Percentiles rank a stretch among this genome's conserved stretches.
Evolutionary conservation across 2,888 invertebrate genomes (phyloP).

Genomic region (Thymelicus sylvestris): DNA sequence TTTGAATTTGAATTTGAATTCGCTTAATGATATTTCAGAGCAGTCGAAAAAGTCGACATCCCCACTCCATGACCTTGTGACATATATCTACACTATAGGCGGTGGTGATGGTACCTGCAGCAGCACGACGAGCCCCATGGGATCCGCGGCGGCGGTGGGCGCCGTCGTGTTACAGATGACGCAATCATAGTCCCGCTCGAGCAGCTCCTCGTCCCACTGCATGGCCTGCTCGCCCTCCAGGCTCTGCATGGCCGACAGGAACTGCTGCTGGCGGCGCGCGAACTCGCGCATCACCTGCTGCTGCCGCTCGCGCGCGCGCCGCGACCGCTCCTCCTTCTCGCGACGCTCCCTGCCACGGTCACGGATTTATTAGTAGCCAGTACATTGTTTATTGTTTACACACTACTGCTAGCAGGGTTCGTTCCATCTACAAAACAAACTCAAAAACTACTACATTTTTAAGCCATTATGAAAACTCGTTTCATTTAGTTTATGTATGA

Average conservation of each 20-base stretch:
- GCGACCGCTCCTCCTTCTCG: constrained; percentile 93
- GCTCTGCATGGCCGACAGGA: constrained; percentile 87
- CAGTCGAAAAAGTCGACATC: no score
- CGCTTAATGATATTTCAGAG: no score
- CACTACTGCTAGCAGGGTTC: no score
- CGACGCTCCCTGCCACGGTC: constrained; percentile 81
- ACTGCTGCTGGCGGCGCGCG: constrained; percentile 95
- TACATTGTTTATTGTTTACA: no score
- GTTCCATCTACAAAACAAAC: no score
- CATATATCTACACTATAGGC: no score
- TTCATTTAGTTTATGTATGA: no score
- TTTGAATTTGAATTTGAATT: no score
- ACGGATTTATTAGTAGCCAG: no score
- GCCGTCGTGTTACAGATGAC: constrained; percentile 97
- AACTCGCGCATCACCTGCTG: constrained; percentile 97
- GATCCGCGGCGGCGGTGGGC: constrained; percentile 90
- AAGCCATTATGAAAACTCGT: no score
- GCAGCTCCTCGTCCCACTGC: constrained; percentile 87
- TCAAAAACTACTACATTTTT: no score
- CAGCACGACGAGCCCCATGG: constrained; percentile 94
- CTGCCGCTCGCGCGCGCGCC: constrained; percentile 94
- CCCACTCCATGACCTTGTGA: no score
- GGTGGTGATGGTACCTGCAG: constrained; percentile 84
- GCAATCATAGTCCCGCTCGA: constrained; percentile 93
- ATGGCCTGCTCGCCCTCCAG: constrained; percentile 79